Base-by-base conservation (phyloP, 2,797 vertebrate genomes). In the Cuniculus paca region DNA sequence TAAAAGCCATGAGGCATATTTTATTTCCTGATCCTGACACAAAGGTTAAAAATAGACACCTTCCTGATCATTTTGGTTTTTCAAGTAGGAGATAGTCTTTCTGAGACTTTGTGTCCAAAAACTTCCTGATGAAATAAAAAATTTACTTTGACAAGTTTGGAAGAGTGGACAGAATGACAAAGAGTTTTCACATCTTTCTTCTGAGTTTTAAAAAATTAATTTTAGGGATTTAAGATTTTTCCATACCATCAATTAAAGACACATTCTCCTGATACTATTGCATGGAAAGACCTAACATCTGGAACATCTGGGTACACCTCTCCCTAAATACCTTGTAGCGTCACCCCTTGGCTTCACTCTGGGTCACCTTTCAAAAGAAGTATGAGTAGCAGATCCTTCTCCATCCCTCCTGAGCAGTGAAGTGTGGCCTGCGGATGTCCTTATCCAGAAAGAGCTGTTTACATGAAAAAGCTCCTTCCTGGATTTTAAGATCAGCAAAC, bases 161-260 rank as follows among this genome's bases (percentile, higher is more conserved):
- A 65, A 65, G 60, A 4, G 11, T 48, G 91, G 75, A 19, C 92
- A 83, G 48, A 91, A 96, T 98, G 95, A 96, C 97, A 97, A 94
- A 72, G 14, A 42, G 79, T 97, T 70, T 95, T 82, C 86, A 94
- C 24, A 12, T 58, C 50, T 88, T 84, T 54, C 90, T 65, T 87
- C 60, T 90, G 6, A 91, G 54, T 84, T 85, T 97, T 94, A 70
- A 94, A 94, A 81, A 96, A 93, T 88, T 78, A 91, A 94, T 92
- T 88, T 88, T 80, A 65, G 50, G 31, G 70, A 98, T 63, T 97
- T 92, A 95, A 96, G 48, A 42, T 17, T 96, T 94, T 91, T 97
- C 90, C 97, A 94, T 98, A 96, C 88, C 93, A 97, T 80, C 81
- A 97, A 91, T 75, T 95, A 97, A 96, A 96, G 92, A 61, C 8